phyloP scores from a whole-genome alignment of 2,113 vertebrate genomes.

The Corvus hawaiiensis region DNA sequence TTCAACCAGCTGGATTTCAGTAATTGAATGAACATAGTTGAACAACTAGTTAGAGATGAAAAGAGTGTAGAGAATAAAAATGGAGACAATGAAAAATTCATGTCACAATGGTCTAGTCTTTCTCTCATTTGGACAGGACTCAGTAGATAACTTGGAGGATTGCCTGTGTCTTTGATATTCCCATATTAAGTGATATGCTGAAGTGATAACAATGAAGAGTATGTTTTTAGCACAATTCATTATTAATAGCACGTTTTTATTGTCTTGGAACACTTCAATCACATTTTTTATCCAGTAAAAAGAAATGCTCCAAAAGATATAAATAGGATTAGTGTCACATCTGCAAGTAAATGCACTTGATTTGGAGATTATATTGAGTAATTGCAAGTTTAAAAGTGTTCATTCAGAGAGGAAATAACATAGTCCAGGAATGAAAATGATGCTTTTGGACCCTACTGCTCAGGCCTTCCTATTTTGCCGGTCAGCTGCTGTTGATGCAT shows the following conservation, averaged over 20 bases:
- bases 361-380: not conserved
- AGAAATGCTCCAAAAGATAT: not conserved
- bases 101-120: not conserved
- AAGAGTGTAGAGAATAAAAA: constrained; percentile 27
- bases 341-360: not conserved
- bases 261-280: constrained; percentile 1
- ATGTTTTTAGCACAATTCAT: not conserved
- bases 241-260: not conserved
- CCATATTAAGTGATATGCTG: not conserved
- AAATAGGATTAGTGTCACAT: constrained; percentile 11
- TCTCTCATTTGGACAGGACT: constrained; percentile 11
- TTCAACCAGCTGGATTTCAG: constrained; percentile 51
- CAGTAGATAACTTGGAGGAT: constrained; percentile 24
- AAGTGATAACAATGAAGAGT: not conserved
- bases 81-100: constrained; percentile 38
- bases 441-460: not conserved
- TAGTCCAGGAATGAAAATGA: not conserved
- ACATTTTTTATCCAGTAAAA: not conserved
- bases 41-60: constrained; percentile 50
- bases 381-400: not conserved
- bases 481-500: not conserved
- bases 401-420: not conserved
- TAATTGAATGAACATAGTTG: constrained; percentile 35
- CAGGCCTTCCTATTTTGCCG: not conserved
- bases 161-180: constrained; percentile 26